Conservation (phyloP, 2,113 vertebrate genomes). For the Rutilus rutilus region DNA sequence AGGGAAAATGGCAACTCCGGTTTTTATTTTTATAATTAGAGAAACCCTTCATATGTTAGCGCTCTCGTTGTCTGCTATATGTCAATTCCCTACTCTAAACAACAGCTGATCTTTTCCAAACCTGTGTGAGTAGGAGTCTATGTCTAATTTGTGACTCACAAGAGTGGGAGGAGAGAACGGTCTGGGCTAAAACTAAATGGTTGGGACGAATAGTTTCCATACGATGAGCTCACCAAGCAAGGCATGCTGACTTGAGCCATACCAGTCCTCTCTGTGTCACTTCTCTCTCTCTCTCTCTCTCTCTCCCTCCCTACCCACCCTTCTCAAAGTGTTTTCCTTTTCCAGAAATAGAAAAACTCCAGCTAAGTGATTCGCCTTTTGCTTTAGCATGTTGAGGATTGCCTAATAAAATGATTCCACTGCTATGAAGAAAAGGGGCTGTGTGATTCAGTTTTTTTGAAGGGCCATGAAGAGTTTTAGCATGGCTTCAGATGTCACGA, state of each 20-base stretch:
- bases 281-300: neutral
- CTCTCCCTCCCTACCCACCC: neutral
- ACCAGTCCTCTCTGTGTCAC: constrained; percentile 40
- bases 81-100: neutral
- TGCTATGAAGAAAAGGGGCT: neutral
- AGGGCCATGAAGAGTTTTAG: constrained; percentile 12
- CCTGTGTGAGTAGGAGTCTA: constrained; percentile 8
- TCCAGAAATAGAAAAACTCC: constrained; percentile 32
- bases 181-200: constrained; percentile 69
- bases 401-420: neutral
- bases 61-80: neutral
- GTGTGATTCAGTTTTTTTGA: constrained; percentile 1
- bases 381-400: neutral
- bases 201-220: constrained; percentile 74
- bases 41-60: neutral
- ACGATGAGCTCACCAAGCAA: constrained; percentile 60
- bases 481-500: constrained; percentile 46
- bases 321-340: constrained; percentile 25
- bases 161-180: constrained; percentile 16
- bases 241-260: constrained; percentile 52
- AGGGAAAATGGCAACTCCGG: too few relatives aligned
- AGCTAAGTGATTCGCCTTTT: constrained; percentile 5
- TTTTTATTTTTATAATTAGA: neutral
- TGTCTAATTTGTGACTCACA: constrained; percentile 47
- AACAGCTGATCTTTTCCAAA: neutral